Conservation (phyloP, 1,140 invertebrate species). For the Caenorhabditis elegans region WBcel235 BX284603.4:5000001-5000500, state of each 20-base stretch:
- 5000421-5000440: not conserved
- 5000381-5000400: not conserved
- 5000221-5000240: not conserved
- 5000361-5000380: not conserved
- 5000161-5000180: not conserved
- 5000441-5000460: not conserved
- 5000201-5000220: not conserved
- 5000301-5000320: not conserved
- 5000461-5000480: not conserved
- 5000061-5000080: not conserved
- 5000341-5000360: not conserved
- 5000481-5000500: not conserved
- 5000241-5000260: constrained; percentile 1
- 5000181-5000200: not conserved
- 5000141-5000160: constrained; percentile 15
- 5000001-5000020: not conserved
- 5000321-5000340: not conserved
- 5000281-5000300: not conserved
- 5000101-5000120: not conserved
- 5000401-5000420: not conserved
- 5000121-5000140: not conserved
- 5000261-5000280: not conserved
- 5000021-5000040: constrained; percentile 23
- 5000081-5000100: constrained; percentile 14
- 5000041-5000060: not conserved